phyloP scores from a whole-genome alignment of 1,140 invertebrate species.

The Pollicipes pollicipes region DNA sequence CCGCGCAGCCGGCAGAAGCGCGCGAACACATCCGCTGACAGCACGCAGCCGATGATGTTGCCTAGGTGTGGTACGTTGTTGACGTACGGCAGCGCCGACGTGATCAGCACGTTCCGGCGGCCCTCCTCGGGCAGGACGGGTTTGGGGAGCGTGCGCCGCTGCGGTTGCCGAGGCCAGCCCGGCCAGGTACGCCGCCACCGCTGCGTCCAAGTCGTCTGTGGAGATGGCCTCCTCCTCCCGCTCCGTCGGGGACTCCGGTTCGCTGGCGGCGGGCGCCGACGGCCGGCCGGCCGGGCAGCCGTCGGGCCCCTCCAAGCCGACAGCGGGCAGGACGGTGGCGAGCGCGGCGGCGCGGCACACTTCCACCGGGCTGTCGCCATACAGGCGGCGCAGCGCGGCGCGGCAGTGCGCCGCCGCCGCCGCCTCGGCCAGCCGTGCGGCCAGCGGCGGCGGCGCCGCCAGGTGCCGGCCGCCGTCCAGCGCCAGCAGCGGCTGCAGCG shows the following conservation, averaged over 20 bases:
- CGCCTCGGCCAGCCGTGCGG: not conserved
- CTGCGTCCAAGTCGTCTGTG: not conserved
- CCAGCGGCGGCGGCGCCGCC: not conserved
- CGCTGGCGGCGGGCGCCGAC: not conserved
- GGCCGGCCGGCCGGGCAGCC: too few species aligned
- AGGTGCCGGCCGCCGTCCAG: not conserved
- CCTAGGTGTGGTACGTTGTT: slow-evolving; percentile 99
- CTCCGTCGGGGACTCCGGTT: not conserved
- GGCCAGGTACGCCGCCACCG: not conserved
- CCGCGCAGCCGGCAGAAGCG: slow-evolving; percentile 76
- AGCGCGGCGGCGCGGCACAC: not conserved
- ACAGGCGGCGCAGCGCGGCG: not conserved
- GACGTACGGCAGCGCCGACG: slow-evolving; percentile 93
- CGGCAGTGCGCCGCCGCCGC: not conserved
- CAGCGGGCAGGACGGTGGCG: not conserved
- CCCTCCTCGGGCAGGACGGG: slow-evolving; percentile 51
- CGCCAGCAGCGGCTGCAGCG: not conserved
- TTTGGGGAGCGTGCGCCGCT: slow-evolving; percentile 3
- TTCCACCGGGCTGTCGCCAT: not conserved
- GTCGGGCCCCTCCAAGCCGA: not conserved
- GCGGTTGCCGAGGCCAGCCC: not conserved
- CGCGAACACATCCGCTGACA: slow-evolving; percentile 95
- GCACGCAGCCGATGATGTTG: slow-evolving; percentile 96
- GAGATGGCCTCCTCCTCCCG: not conserved
- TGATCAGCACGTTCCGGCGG: slow-evolving; percentile 76